Percentiles rank a stretch among this genome's conserved stretches.
These are phyloP conservation scores for Cancer borealis DNA, from an alignment of 2,888 invertebrate genomes.

Conservation along the genomic window DNA sequence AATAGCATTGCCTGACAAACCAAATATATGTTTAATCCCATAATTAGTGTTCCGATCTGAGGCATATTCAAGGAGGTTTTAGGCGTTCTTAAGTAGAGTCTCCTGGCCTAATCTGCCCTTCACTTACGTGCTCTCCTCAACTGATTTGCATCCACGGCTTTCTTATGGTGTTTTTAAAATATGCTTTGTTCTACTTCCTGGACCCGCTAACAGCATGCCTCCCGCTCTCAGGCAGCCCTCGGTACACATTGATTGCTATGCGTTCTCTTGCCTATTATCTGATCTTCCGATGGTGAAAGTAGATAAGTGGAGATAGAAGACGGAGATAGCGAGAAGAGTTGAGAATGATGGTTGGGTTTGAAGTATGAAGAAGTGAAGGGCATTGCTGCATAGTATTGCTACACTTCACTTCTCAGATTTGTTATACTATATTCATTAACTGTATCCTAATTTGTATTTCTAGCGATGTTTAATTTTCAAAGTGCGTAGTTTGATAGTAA, in stretches of 20 bases:
- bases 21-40: background rate
- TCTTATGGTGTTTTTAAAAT: background rate
- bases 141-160: background rate
- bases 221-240: background rate
- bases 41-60: background rate
- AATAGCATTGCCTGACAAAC: background rate
- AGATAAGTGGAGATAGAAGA: conserved; percentile 18
- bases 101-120: background rate
- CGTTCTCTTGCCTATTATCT: conserved; percentile 4
- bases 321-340: conserved; percentile 25
- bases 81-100: background rate
- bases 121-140: background rate
- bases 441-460: background rate
- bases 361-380: background rate
- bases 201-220: background rate
- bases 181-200: background rate
- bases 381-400: background rate
- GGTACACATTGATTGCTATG: conserved; percentile 32
- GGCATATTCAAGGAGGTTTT: background rate
- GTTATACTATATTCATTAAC: background rate
- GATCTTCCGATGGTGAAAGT: conserved; percentile 38
- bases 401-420: background rate
- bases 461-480: too few species aligned
- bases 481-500: background rate
- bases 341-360: background rate